These are phyloP conservation scores for Pycnomerus fuliginosus DNA, from an alignment of 2,888 invertebrate species.

Conservation along the genomic window DNA sequence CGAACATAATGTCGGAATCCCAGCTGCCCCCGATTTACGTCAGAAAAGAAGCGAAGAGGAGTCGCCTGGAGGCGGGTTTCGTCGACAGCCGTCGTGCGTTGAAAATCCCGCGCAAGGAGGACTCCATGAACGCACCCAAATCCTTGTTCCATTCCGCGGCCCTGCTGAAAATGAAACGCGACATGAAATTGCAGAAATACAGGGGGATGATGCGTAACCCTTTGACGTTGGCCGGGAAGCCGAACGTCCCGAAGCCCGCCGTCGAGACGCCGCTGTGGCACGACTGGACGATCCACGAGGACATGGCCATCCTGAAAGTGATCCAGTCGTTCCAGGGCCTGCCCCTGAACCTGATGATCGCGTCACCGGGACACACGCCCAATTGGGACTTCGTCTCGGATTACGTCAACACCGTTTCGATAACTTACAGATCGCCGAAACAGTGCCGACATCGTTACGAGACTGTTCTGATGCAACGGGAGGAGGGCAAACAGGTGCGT, in stretches of 20 bases:
- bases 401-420: conserved; percentile 82
- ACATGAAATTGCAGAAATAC: conserved; percentile 74
- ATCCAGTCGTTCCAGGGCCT: conserved; percentile 72
- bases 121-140: conserved; percentile 73
- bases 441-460: conserved; percentile 90
- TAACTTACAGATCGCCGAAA: conserved; percentile 84
- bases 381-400: conserved; percentile 97
- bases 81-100: conserved; percentile 59
- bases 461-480: conserved; percentile 80
- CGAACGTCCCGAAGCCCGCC: conserved; percentile 41
- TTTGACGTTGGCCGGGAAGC: conserved; percentile 51
- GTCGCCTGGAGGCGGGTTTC: conserved; percentile 65
- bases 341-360: conserved; percentile 71
- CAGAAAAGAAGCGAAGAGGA: conserved; percentile 74
- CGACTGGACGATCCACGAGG: conserved; percentile 91
- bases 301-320: conserved; percentile 83
- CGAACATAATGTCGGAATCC: conserved; percentile 71
- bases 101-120: conserved; percentile 68
- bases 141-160: conserved; percentile 81
- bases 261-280: conserved; percentile 67
- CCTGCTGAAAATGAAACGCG: conserved; percentile 72
- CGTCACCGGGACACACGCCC: conserved; percentile 79
- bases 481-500: conserved; percentile 82
- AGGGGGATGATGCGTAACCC: conserved; percentile 53
- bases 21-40: conserved; percentile 78